Evolutionary conservation across 1,140 invertebrate genomes (phyloP), one percentile per base, ranked within the genome.

Genomic region (Oedothorax gibbosus): DNA sequence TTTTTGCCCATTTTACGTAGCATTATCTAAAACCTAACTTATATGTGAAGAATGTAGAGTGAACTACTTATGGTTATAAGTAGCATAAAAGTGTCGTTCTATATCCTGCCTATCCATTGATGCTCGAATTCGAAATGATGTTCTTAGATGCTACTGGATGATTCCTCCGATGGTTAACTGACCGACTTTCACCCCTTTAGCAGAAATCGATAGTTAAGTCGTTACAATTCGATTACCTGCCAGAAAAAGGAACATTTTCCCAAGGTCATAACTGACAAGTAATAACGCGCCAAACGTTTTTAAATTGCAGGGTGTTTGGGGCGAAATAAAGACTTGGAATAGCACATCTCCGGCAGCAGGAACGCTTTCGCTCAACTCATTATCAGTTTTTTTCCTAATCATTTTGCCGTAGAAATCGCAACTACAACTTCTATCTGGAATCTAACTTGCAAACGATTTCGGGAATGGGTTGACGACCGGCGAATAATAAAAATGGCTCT

Each of bases 241-340:
- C 54, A 15, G 57, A 50, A 62, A 10, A 14, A 69, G 50, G 18
- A 66, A 21, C 64, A 71, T 53, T n/a, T 49, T 81, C 68, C 54
- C 78, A 81, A 81, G 65, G 65, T 66, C 68, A 81, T 81, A 71
- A 71, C 68, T 71, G 53, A 54, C 53, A 18, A 68, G 66, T 71
- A 71, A 69, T 72, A 82, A 21, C 49, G 21, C 7, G 51, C n/a
- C 66, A 49, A 82, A 82, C 35, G 57, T 12, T 82, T 82, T 73
- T 64, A 73, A 82, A 82, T 72, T 72, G 69, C 54, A 50, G 78
- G 68, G n/a, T 20, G n/a, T 54, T 21, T 66, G 18, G 10, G n/a
- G 54, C n/a, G 72, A 77, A 54, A 81, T 50, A 54, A 62, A 57
- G 71, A 71, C 78, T 69, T 64, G 21, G 14, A 60, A 57, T 12